Evolutionary conservation across 2,888 invertebrate species (phyloP).

Genomic region (Morpho deidamia): DNA sequence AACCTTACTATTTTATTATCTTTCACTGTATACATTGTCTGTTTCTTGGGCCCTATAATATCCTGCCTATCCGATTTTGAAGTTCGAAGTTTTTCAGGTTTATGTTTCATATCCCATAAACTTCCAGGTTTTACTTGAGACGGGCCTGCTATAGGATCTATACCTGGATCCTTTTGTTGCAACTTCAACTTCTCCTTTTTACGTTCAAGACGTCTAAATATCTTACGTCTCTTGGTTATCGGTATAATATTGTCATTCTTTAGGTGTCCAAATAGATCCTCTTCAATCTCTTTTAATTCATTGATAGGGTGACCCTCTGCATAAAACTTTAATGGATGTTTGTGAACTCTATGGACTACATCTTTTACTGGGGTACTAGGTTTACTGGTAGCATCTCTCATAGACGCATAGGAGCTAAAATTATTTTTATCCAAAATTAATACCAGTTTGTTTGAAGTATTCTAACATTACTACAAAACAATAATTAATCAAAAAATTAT

Average conservation of each 20-base stretch:
- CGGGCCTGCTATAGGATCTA: conserved; percentile 24
- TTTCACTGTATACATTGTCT: conserved; percentile 69
- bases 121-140: conserved; percentile 41
- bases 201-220: conserved; percentile 63
- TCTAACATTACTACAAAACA: too few species aligned
- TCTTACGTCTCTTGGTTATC: conserved; percentile 62
- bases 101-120: conserved; percentile 64
- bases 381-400: conserved; percentile 33
- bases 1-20: conserved; percentile 70
- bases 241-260: conserved; percentile 51
- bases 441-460: too few species aligned
- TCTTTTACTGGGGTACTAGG: conserved; percentile 33
- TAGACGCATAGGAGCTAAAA: conserved; percentile 33
- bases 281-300: conserved; percentile 66
- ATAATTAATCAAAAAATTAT: too few species aligned
- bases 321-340: conserved; percentile 41
- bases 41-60: conserved; percentile 49
- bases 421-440: too few species aligned
- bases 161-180: conserved; percentile 38
- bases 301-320: conserved; percentile 75
- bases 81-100: conserved; percentile 30
- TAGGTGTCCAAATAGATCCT: conserved; percentile 66
- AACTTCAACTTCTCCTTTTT: conserved; percentile 50
- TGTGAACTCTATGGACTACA: conserved; percentile 33
- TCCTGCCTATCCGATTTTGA: conserved; percentile 20